Percentiles rank a stretch among this genome's conserved stretches.
These are phyloP conservation scores for Cynopterus sphinx DNA, from an alignment of 2,797 vertebrate species.

Conservation along the genomic window DNA sequence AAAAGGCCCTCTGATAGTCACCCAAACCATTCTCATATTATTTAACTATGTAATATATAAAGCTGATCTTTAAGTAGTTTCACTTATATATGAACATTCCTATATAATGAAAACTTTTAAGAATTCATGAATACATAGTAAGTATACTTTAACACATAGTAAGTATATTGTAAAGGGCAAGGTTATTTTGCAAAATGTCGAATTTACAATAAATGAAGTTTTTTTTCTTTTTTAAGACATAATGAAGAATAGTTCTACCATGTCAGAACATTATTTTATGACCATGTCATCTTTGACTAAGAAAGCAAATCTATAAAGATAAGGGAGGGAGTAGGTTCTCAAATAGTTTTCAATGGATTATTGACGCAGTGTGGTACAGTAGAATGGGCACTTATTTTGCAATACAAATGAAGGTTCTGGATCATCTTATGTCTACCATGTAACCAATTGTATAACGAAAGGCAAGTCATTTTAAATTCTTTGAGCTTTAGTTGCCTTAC, in stretches of 20 bases:
- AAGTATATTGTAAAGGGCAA: neutral
- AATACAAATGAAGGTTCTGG: neutral
- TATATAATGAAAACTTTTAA: neutral
- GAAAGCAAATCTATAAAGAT: neutral
- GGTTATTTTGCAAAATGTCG: constrained; percentile 6
- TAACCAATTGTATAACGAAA: neutral
- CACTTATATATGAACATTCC: constrained; percentile 24
- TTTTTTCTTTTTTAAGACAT: constrained; percentile 7
- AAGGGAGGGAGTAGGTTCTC: neutral
- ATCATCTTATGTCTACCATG: neutral
- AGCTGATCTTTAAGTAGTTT: constrained; percentile 38
- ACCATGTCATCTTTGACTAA: neutral
- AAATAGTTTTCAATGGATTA: neutral
- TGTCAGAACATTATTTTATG: neutral
- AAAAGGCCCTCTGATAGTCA: neutral
- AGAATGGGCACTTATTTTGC: neutral
- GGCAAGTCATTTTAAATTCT: neutral
- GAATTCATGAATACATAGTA: neutral
- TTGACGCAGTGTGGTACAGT: neutral
- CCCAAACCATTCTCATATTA: neutral
- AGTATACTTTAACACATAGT: neutral
- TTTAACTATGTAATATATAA: constrained; percentile 7
- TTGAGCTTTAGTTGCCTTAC: neutral
- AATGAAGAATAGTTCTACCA: neutral
- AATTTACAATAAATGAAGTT: neutral